These are phyloP conservation scores for Lagopus leucura DNA, from an alignment of 2,113 vertebrate genomes.

Conservation along the genomic window DNA sequence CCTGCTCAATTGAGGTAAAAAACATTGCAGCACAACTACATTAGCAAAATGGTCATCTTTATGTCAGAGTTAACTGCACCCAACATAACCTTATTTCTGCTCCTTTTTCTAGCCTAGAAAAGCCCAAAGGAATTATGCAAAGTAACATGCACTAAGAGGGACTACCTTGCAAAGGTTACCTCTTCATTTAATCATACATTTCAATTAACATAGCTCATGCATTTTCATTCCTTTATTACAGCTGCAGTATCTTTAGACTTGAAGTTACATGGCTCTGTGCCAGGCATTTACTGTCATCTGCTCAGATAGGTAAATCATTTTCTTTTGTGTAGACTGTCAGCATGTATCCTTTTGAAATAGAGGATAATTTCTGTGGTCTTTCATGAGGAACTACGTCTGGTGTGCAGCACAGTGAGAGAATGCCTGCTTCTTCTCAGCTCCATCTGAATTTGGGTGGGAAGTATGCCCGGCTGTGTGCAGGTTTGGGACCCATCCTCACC, in stretches of 20 bases:
- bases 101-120: background rate
- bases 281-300: conserved; percentile 14
- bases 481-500: background rate
- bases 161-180: conserved; percentile 52
- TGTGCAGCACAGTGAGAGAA: background rate
- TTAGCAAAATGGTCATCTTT: background rate
- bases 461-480: background rate
- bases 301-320: conserved; percentile 18
- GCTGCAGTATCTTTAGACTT: background rate
- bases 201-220: conserved; percentile 46
- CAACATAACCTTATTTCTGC: background rate
- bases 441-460: background rate
- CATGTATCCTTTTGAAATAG: background rate
- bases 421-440: background rate
- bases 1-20: background rate
- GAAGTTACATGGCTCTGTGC: background rate
- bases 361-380: background rate
- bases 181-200: conserved; percentile 57
- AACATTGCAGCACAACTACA: background rate
- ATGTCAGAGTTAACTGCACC: conserved; percentile 6
- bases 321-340: background rate
- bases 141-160: background rate
- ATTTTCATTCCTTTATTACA: conserved; percentile 38
- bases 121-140: conserved; percentile 42
- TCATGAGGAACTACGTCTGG: background rate